phyloP scores from a whole-genome alignment of 2,113 vertebrate genomes.

The Serilophus lunatus region DNA sequence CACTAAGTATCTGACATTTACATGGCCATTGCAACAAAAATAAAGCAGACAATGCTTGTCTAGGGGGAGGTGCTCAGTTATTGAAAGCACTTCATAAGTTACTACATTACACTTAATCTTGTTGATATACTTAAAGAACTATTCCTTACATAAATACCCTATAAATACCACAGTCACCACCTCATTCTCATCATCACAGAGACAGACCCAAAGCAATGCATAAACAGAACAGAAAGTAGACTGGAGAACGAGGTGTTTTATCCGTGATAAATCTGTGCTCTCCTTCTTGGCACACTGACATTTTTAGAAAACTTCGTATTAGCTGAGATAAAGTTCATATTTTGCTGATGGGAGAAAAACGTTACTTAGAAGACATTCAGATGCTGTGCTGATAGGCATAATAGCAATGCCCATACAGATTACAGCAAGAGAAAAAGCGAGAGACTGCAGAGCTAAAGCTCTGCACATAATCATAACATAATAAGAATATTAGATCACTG shows the following conservation, averaged over 20 bases:
- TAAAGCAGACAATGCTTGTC: background rate
- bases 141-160: background rate
- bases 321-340: background rate
- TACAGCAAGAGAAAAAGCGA: background rate
- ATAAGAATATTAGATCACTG: constrained; percentile 35
- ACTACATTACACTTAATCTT: background rate
- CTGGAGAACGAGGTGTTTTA: background rate
- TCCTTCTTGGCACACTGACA: background rate
- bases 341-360: background rate
- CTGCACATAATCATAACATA: constrained; percentile 4
- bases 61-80: background rate
- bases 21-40: background rate
- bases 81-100: background rate
- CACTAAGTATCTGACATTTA: background rate
- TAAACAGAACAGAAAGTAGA: background rate
- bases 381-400: background rate
- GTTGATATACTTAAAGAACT: background rate
- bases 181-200: background rate
- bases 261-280: background rate
- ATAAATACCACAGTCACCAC: background rate
- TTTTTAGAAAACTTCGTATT: background rate
- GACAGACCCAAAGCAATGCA: background rate
- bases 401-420: constrained; percentile 42
- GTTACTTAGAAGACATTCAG: background rate
- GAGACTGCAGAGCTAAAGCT: background rate